Evolutionary conservation across 2,888 invertebrate species (phyloP).

Genomic region (Orthosia incerta): DNA sequence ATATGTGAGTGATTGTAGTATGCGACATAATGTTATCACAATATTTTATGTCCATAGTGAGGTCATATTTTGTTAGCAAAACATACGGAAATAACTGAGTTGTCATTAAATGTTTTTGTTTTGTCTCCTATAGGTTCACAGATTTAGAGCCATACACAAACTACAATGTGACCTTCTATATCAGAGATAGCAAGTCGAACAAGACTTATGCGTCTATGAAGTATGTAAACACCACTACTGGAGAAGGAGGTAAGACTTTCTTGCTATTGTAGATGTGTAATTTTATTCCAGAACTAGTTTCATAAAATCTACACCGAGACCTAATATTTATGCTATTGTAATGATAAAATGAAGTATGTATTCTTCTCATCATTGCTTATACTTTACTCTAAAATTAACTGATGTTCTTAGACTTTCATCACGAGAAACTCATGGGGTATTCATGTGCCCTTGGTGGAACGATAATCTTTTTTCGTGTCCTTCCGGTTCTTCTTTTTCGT

Average conservation of each 20-base stretch:
- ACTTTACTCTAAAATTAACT: too few relatives aligned
- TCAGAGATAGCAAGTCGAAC: slow-evolving; percentile 90
- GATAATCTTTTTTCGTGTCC: too few relatives aligned
- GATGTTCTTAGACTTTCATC: too few relatives aligned
- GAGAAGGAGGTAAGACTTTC: slow-evolving; percentile 92
- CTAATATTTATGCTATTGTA: too few relatives aligned
- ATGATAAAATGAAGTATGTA: too few relatives aligned
- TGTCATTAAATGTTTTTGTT: slow-evolving; percentile 58
- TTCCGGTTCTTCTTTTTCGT: too few relatives aligned
- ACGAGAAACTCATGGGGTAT: too few relatives aligned
- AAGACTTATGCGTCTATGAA: slow-evolving; percentile 92
- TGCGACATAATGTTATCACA: slow-evolving; percentile 14
- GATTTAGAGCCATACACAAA: slow-evolving; percentile 93
- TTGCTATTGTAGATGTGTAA: not conserved
- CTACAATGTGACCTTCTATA: slow-evolving; percentile 96
- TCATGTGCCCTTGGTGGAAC: too few relatives aligned
- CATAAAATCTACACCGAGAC: not conserved
- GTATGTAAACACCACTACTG: slow-evolving; percentile 92
- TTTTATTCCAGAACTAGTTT: not conserved
- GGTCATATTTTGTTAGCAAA: not conserved
- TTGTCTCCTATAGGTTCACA: slow-evolving; percentile 87
- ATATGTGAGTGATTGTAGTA: not conserved
- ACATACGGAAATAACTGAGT: not conserved
- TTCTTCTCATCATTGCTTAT: too few relatives aligned
- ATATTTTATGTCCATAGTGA: not conserved